Evolutionary conservation across 2,888 invertebrate genomes (phyloP).

Genomic region (Tortricodes alternella): DNA sequence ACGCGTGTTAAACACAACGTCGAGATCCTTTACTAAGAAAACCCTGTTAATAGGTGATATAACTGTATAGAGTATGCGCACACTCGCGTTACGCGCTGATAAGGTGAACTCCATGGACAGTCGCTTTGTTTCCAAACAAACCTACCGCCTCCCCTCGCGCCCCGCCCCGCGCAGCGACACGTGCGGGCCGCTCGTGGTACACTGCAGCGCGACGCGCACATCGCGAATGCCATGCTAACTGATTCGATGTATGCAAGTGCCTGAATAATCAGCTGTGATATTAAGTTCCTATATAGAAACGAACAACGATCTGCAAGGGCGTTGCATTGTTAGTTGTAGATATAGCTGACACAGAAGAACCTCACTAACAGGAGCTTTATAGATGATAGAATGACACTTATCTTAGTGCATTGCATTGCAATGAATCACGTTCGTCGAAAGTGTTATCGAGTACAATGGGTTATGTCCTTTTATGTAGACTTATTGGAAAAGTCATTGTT

Average conservation of each 20-base stretch:
- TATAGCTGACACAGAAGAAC: neutral
- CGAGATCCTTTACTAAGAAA: no score
- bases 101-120: neutral
- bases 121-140: constrained; percentile 21
- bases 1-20: no score
- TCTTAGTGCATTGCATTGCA: neutral
- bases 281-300: no score
- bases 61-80: no score
- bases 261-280: neutral
- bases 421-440: constrained; percentile 1
- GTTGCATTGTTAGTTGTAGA: neutral
- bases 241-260: neutral
- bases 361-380: neutral
- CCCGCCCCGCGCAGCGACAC: neutral
- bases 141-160: neutral
- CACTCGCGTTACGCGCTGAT: constrained; percentile 13
- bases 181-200: constrained; percentile 17
- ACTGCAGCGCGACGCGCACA: neutral
- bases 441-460: neutral
- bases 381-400: neutral
- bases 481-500: neutral
- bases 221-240: neutral
- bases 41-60: no score
- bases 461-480: neutral
- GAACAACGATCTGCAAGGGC: no score